Evolutionary conservation across 2,113 vertebrate genomes (phyloP).

Genomic region (Forbesichthys papilliferus): DNA sequence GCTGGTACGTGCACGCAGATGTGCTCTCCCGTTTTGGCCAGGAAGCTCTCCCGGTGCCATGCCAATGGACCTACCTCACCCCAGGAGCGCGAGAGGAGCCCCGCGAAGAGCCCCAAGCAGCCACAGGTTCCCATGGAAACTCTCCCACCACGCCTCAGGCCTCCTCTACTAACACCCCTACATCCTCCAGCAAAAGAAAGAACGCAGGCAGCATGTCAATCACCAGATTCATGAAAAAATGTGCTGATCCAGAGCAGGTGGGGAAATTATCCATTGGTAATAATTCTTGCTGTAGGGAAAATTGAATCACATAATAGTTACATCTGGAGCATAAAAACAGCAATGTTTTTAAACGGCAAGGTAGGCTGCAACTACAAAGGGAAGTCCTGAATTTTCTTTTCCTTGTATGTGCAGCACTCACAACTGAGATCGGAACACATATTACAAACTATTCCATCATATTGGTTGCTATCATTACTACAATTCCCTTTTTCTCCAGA

Average conservation of each 20-base stretch:
- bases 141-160: constrained; percentile 70
- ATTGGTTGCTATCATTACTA: not conserved
- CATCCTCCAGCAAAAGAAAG: constrained; percentile 80
- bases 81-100: constrained; percentile 71
- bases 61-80: constrained; percentile 90
- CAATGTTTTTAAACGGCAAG: too few species aligned
- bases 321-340: too few species aligned
- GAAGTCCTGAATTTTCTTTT: too few species aligned
- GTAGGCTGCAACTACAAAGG: too few species aligned
- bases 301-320: too few species aligned
- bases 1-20: constrained; percentile 91
- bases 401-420: too few species aligned
- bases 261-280: constrained; percentile 3
- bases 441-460: too few species aligned
- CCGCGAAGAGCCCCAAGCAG: constrained; percentile 77
- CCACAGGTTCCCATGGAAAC: constrained; percentile 55
- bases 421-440: too few species aligned
- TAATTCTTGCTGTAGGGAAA: not conserved
- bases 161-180: constrained; percentile 43
- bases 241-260: constrained; percentile 78
- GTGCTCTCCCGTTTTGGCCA: constrained; percentile 82
- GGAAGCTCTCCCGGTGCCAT: constrained; percentile 88
- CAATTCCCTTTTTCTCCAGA: constrained; percentile 46
- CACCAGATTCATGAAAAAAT: constrained; percentile 93
- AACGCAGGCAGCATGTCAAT: constrained; percentile 87